phyloP scores from a whole-genome alignment of 53 echinoderm and acorn worm genomes.

The Apostichopus leukothele region DNA sequence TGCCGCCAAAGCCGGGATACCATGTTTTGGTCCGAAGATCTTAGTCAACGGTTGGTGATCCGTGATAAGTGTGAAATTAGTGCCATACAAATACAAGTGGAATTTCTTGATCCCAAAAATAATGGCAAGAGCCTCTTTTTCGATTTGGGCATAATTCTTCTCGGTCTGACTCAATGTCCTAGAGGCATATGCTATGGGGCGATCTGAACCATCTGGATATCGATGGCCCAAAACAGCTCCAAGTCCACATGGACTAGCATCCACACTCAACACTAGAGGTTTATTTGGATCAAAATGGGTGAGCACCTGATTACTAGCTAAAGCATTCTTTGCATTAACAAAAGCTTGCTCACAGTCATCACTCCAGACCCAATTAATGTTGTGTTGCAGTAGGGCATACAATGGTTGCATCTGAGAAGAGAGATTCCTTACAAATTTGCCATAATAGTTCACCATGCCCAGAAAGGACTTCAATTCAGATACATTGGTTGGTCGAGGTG shows the following conservation, averaged over 20 bases:
- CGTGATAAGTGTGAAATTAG: conserved; percentile 24
- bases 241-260: conserved; percentile 57
- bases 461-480: conserved; percentile 60
- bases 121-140: conserved; percentile 51
- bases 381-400: conserved; percentile 49
- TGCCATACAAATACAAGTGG: conserved; percentile 55
- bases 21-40: conserved; percentile 44
- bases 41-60: conserved; percentile 46
- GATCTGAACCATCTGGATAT: conserved; percentile 52
- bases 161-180: conserved; percentile 48
- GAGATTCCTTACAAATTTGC: conserved; percentile 58
- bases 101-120: conserved; percentile 60
- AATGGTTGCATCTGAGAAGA: conserved; percentile 59
- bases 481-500: conserved; percentile 61
- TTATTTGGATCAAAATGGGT: conserved; percentile 53
- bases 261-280: conserved; percentile 38
- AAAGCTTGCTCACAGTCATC: conserved; percentile 59
- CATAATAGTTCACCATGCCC: conserved; percentile 64
- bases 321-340: conserved; percentile 42
- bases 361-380: conserved; percentile 55
- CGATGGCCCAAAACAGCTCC: conserved; percentile 56
- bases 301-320: conserved; percentile 33
- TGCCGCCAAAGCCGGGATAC: conserved; percentile 43
- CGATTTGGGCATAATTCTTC: conserved; percentile 57
- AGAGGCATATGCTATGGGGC: conserved; percentile 60